phyloP scores from a whole-genome alignment of 2,797 vertebrate genomes.

The Cirrhinus molitorella region DNA sequence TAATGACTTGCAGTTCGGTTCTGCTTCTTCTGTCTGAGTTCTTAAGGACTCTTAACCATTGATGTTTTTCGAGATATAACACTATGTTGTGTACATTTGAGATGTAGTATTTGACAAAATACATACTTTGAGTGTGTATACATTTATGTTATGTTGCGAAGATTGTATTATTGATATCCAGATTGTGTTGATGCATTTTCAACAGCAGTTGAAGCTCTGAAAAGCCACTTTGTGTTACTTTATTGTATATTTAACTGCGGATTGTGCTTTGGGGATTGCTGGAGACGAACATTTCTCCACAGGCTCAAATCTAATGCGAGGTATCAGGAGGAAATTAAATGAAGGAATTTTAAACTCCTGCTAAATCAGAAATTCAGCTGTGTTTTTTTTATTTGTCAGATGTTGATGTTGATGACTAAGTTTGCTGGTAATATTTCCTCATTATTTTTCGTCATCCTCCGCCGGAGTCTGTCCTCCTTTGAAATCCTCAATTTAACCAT shows the following conservation, averaged over 20 bases:
- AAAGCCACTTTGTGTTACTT: conserved; percentile 6
- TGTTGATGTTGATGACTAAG: conserved; percentile 74
- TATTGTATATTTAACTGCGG: neutral
- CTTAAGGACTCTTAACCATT: conserved; percentile 16
- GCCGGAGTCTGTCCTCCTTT: conserved; percentile 72
- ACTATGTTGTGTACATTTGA: neutral
- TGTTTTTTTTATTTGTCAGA: conserved; percentile 69
- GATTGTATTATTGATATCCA: conserved; percentile 12
- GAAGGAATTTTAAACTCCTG: conserved; percentile 68
- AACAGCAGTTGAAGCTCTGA: conserved; percentile 5
- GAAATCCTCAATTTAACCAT: conserved; percentile 78
- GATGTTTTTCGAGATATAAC: neutral
- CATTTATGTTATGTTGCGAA: conserved; percentile 12
- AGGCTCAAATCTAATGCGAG: neutral
- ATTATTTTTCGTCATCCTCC: conserved; percentile 80
- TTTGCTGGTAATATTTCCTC: conserved; percentile 80
- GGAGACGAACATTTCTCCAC: neutral
- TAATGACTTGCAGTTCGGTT: conserved; percentile 69
- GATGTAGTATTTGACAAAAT: neutral
- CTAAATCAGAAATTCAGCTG: conserved; percentile 72
- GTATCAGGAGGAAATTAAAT: conserved; percentile 54
- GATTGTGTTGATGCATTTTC: conserved; percentile 20
- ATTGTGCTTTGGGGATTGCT: conserved; percentile 10
- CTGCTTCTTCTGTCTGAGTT: conserved; percentile 31
- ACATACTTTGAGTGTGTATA: neutral